Evolutionary conservation across 2,113 vertebrate species (phyloP).

Genomic region (Pitta sordida): DNA sequence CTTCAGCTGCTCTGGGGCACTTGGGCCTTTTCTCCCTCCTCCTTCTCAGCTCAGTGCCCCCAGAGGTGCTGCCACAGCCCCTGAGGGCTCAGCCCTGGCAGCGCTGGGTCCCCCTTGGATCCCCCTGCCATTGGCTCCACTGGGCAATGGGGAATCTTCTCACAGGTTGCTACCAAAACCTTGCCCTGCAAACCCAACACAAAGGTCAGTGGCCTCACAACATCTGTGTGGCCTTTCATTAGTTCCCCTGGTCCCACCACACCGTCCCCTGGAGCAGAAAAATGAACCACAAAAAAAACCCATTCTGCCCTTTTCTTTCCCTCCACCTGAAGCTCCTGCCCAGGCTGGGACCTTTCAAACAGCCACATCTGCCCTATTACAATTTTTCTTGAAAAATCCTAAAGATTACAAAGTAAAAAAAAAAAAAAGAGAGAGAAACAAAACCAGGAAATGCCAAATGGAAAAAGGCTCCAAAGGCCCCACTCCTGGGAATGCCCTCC

Average conservation of each 20-base stretch:
- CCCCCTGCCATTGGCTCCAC: neutral
- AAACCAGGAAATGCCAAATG: neutral
- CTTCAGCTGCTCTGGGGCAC: neutral
- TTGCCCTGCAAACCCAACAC: neutral
- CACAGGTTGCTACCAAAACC: neutral
- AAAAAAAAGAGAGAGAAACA: neutral
- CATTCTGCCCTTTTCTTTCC: neutral
- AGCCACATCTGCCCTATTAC: rapidly evolving
- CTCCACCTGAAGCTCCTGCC: neutral
- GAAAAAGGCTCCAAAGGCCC: neutral
- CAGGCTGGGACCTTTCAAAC: neutral
- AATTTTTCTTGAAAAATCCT: neutral
- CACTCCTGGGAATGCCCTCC: neutral
- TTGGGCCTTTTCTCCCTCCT: rapidly evolving
- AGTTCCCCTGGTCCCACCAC: neutral
- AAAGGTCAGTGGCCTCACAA: neutral
- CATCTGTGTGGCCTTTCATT: no score
- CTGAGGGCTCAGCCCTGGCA: neutral
- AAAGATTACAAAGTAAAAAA: neutral
- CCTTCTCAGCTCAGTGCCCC: neutral
- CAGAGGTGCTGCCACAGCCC: neutral
- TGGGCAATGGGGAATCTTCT: neutral
- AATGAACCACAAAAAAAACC: neutral
- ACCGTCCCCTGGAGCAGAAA: neutral
- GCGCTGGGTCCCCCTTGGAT: no score